Base-by-base conservation (phyloP, 2,797 vertebrate species). In the Anniella stebbinsi region DNA sequence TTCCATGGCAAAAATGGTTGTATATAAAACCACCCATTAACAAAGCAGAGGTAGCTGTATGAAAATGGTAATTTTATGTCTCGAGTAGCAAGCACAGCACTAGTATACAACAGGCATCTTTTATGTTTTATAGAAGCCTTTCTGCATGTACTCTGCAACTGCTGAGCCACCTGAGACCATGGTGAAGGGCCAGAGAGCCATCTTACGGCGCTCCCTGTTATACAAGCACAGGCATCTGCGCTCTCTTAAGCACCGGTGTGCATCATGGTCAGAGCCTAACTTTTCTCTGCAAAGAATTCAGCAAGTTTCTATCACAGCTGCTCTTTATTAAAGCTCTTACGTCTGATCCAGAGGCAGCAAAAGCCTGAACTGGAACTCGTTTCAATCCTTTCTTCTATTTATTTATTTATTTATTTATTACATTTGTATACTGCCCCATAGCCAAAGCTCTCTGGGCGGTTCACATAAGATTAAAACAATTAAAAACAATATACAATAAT, bases 271-370 rank as follows among this genome's bases (percentile, higher is more conserved):
- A 83, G 81, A 95, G 82, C 48, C 90, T 93, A 92, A 86, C 86
- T 90, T 90, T 86, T 86, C 70, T 90, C 93, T 87, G 88, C 88
- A 93, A 92, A 88, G 70, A 84, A 81, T 78, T 88, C 93, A 88
- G 90, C 89, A 51, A 78, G 88, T 94, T 94, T 95, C 91, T 94
- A 93, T 33, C 80, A 94, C 93, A 90, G 91, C n/a, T 92, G 91
- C 91, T 94, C 93, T 93, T 88, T 88, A 76, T 87, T 94, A 93
- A 93, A 95, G 93, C 92, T 93, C 94, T 85, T 92, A 84, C n/a
- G 11, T 80, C 88, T 95, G 95, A 95, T 95, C 92, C 95, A 86
- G 90, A 90, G 92, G 90, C 72, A 92, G 93, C 85, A 93, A 93
- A 92, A 94, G 92, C 63, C 84, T 83, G 94, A 75, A 87, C 92